These are phyloP conservation scores for Lanistes nyassanus DNA, from an alignment of 1,140 invertebrate genomes.

Conservation along the genomic window DNA sequence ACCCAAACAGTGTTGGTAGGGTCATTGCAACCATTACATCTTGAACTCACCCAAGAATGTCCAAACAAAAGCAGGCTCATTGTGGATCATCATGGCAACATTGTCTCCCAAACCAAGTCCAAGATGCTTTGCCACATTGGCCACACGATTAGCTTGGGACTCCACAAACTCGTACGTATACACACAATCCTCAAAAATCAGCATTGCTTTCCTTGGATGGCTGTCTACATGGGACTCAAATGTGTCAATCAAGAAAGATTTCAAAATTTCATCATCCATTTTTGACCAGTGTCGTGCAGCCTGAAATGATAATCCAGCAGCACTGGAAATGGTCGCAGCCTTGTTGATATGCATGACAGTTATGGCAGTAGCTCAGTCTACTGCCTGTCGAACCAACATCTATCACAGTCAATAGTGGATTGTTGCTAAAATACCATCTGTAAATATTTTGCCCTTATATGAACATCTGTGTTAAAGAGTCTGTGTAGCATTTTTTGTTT, in stretches of 20 bases:
- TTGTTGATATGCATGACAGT: too few relatives aligned
- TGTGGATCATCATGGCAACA: conserved; percentile 52
- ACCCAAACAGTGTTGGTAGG: background rate
- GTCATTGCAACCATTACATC: too few relatives aligned
- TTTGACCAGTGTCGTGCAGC: background rate
- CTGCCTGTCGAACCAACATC: too few relatives aligned
- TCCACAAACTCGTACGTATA: conserved; percentile 54
- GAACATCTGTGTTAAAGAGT: too few relatives aligned
- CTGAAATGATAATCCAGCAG: too few relatives aligned
- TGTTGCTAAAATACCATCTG: too few relatives aligned
- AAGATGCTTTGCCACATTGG: conserved; percentile 40
- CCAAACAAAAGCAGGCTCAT: conserved; percentile 59
- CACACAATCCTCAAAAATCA: conserved; percentile 51
- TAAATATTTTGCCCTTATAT: too few relatives aligned
- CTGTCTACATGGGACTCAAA: conserved; percentile 48
- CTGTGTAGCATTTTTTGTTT: too few relatives aligned
- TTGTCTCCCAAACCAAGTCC: conserved; percentile 44
- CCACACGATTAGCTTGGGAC: conserved; percentile 51
- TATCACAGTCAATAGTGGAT: too few relatives aligned
- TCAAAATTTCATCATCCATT: background rate
- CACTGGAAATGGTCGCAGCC: too few relatives aligned
- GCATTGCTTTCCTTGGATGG: conserved; percentile 38
- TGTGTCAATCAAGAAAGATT: conserved; percentile 39
- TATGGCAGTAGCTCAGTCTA: too few relatives aligned
- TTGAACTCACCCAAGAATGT: conserved; percentile 53